Evolutionary conservation across 2,797 vertebrate species (phyloP).

Genomic region (Hippocampus kuda): DNA sequence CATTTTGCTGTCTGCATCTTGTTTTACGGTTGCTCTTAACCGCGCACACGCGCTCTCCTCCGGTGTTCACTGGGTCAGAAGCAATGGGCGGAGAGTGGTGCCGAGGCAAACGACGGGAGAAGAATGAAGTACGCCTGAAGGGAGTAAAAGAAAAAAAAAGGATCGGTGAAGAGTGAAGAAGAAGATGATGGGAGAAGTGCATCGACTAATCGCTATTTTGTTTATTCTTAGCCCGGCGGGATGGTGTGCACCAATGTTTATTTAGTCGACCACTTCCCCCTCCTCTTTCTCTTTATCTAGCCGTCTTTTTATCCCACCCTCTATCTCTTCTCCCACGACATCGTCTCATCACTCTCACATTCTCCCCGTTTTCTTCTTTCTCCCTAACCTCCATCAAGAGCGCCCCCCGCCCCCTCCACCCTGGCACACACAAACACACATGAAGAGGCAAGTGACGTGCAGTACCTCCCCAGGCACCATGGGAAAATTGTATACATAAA

Average conservation of each 20-base stretch:
- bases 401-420: constrained; percentile 25
- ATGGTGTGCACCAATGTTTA: constrained; percentile 25
- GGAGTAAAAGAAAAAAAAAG: constrained; percentile 23
- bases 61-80: constrained; percentile 57
- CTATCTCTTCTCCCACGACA: constrained; percentile 35
- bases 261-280: constrained; percentile 23
- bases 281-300: constrained; percentile 4
- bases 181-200: constrained; percentile 9
- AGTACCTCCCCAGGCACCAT: constrained; percentile 48
- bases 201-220: constrained; percentile 40
- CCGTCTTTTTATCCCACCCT: constrained; percentile 13
- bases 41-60: constrained; percentile 9
- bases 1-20: too few species aligned
- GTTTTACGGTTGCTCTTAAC: background rate
- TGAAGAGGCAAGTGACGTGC: constrained; percentile 32
- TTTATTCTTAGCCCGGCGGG: constrained; percentile 23
- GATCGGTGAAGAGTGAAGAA: constrained; percentile 7
- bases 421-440: constrained; percentile 18
- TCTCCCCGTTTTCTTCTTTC: constrained; percentile 8
- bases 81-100: constrained; percentile 52
- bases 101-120: constrained; percentile 32
- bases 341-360: constrained; percentile 11
- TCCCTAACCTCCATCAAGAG: constrained; percentile 35
- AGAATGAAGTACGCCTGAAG: constrained; percentile 34
- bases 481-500: constrained; percentile 55